A percentile compares a stretch with the other conserved stretches of the same genome.
Conservation (phyloP, 2,888 invertebrate genomes). For the Agrilus cyanescens region DNA sequence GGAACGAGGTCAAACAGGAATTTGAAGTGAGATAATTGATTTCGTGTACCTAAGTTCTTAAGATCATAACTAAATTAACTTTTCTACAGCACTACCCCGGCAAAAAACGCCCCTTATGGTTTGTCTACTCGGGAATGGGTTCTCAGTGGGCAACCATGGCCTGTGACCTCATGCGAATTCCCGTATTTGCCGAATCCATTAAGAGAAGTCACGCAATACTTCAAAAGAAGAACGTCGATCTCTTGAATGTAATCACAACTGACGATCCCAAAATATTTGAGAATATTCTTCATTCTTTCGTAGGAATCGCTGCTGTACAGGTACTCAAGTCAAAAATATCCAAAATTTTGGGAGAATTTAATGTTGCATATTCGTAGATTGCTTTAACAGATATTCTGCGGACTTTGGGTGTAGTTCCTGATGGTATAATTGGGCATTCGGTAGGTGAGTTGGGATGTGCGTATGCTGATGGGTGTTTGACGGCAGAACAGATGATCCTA, state of each 20-base stretch:
- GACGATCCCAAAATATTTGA: conserved; percentile 47
- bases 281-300: conserved; percentile 57
- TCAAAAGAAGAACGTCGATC: conserved; percentile 47
- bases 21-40: conserved; percentile 22
- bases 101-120: conserved; percentile 46
- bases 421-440: conserved; percentile 77
- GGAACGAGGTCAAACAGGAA: conserved; percentile 26
- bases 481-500: conserved; percentile 74
- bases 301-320: conserved; percentile 59
- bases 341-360: not conserved
- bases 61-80: not conserved
- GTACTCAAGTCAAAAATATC: conserved; percentile 16
- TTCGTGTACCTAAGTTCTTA: not conserved
- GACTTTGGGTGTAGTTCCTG: conserved; percentile 49
- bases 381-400: conserved; percentile 44
- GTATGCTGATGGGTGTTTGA: conserved; percentile 87
- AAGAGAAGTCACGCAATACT: conserved; percentile 44
- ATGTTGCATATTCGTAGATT: conserved; percentile 20
- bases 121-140: conserved; percentile 65
- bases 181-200: conserved; percentile 53
- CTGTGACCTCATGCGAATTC: conserved; percentile 50
- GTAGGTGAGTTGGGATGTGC: conserved; percentile 92
- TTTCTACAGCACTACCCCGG: conserved; percentile 29
- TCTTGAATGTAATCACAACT: conserved; percentile 47
- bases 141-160: conserved; percentile 64